Conservation (phyloP, 2,113 vertebrate species). For the Otolemur garnettii region DNA sequence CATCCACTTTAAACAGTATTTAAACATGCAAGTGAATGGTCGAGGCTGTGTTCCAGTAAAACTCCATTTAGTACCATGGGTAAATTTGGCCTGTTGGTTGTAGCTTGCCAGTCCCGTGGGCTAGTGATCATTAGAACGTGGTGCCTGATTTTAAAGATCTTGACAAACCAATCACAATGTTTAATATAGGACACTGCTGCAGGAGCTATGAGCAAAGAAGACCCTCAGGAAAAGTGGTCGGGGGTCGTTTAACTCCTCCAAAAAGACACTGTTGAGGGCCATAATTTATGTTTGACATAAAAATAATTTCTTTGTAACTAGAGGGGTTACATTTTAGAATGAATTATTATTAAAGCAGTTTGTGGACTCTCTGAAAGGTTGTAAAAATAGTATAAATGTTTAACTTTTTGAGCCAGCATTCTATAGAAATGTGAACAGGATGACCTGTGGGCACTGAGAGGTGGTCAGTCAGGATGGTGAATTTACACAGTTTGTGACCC, state of each 20-base stretch:
- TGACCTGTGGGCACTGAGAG: not conserved
- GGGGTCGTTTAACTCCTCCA: not conserved
- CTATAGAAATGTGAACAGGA: slow-evolving; percentile 39
- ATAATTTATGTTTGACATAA: slow-evolving; percentile 60
- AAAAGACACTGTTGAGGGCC: not conserved
- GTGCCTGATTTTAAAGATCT: not conserved
- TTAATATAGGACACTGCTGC: not conserved
- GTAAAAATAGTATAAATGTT: slow-evolving; percentile 65
- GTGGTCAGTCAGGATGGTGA: not conserved
- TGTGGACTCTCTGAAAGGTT: slow-evolving; percentile 23
- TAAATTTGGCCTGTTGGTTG: not conserved
- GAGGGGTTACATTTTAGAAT: slow-evolving; percentile 50
- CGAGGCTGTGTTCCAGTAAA: not conserved
- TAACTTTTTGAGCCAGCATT: slow-evolving; percentile 41
- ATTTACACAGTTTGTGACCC: not conserved
- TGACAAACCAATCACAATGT: not conserved
- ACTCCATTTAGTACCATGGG: not conserved
- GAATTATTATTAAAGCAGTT: slow-evolving; percentile 60
- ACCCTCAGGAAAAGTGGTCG: not conserved
- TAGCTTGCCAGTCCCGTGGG: not conserved
- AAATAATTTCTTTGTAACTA: slow-evolving; percentile 59
- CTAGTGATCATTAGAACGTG: not conserved
- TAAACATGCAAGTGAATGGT: not conserved
- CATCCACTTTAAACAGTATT: not conserved
- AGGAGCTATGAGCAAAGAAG: not conserved